Evolutionary conservation across 2,113 vertebrate species (phyloP).

Genomic region (Ivindomyrus marchei): DNA sequence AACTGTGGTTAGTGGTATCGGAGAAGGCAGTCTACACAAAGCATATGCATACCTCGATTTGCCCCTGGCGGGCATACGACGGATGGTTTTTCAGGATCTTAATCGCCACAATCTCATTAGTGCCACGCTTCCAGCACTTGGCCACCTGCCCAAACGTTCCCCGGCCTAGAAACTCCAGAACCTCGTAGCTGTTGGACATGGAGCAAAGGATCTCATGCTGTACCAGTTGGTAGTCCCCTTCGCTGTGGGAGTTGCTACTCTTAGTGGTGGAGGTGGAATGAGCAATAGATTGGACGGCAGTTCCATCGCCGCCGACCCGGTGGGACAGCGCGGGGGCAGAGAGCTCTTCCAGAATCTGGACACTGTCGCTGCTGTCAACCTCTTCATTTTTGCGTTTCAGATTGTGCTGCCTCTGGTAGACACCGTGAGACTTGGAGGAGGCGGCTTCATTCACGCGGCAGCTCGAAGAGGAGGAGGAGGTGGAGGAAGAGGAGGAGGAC

Average conservation of each 20-base stretch:
- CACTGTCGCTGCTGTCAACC: constrained; percentile 95
- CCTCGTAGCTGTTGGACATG: constrained; percentile 94
- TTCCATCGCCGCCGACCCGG: constrained; percentile 74
- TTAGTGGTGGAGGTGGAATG: constrained; percentile 85
- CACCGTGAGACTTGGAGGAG: constrained; percentile 63
- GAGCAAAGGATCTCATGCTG: constrained; percentile 97
- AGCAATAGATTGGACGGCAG: constrained; percentile 70
- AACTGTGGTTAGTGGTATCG: neutral
- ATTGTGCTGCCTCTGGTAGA: constrained; percentile 87
- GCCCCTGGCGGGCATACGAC: constrained; percentile 91
- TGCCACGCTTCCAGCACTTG: constrained; percentile 96
- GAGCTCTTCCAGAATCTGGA: constrained; percentile 96
- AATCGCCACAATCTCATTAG: constrained; percentile 96
- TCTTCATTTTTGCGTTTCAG: constrained; percentile 97
- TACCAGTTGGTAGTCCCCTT: constrained; percentile 97
- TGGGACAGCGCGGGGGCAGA: constrained; percentile 92
- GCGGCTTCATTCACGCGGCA: constrained; percentile 75
- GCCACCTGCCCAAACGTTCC: constrained; percentile 96
- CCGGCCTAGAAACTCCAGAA: constrained; percentile 91
- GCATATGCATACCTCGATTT: constrained; percentile 78
- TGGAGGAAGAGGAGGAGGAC: constrained; percentile 54
- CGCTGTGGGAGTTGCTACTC: constrained; percentile 88
- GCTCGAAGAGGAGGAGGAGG: constrained; percentile 49
- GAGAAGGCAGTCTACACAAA: neutral
- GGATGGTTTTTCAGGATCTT: constrained; percentile 98